Evolutionary conservation across 2,797 vertebrate species (phyloP), one percentile per base, ranked within the genome.

Genomic region (Mus spretus): DNA sequence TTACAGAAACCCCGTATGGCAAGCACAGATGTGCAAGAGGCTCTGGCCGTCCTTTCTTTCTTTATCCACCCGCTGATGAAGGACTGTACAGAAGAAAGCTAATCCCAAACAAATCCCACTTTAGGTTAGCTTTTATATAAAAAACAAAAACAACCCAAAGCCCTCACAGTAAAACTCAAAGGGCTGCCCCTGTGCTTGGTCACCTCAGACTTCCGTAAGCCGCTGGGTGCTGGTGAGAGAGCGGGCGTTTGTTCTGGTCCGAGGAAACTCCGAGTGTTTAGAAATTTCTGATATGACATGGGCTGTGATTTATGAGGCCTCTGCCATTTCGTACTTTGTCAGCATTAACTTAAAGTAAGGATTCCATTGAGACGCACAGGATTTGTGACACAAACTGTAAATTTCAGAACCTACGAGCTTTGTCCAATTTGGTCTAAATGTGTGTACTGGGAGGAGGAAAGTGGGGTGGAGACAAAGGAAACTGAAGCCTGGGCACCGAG

Each of bases 1-100:
- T 96, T 96, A 87, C 88, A 91, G 79, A 57, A 40, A 63, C 72
- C 93, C 91, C 95, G 95, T 80, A 67, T 77, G 95, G 95, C 47
- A 81, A 11, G 53, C 80, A 15, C 97, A 93, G 96, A 91, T 96
- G 95, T 90, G 93, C 24, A 61, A 28, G 79, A 95, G 91, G 93
- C n/a, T 53, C n/a, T 72, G 87, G 37, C 70, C 37, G 2, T 57
- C 77, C 28, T 89, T 70, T 31, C 31, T n/a, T 15, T 26, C 53
- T 50, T 37, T 19, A 13, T 61, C 28, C 15, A 31, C 40, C 13
- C 5, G 14, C 40, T 10, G 11, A 44, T 17, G 44, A 70, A 90
- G 89, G 17, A 50, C 61, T 77, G 44, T n/a, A 10, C 14, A 26
- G 74, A 79, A 93, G 61, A 22, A 59, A 74, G 50, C 34, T 74